Evolutionary conservation across 2,888 invertebrate genomes (phyloP).

Genomic region (Parasteatoda lunata): DNA sequence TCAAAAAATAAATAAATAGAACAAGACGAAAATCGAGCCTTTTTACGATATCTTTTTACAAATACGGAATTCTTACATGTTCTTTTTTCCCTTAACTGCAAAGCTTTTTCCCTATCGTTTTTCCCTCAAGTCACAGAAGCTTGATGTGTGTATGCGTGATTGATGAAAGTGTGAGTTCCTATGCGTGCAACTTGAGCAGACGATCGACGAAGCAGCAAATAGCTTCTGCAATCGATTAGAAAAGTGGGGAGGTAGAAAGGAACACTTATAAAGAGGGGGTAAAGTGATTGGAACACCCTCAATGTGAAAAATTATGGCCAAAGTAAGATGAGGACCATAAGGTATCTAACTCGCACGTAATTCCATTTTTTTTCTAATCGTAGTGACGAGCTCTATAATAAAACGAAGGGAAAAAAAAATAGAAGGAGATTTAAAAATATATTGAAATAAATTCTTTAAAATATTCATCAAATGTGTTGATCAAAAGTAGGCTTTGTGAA

Average conservation of each 20-base stretch:
- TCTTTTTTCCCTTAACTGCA: neutral
- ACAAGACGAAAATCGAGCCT: neutral
- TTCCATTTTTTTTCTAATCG: too few relatives aligned
- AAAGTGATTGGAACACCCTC: too few relatives aligned
- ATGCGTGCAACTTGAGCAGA: neutral
- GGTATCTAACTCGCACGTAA: too few relatives aligned
- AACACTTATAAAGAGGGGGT: too few relatives aligned
- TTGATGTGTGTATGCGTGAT: slow-evolving; percentile 30
- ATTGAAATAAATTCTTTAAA: too few relatives aligned
- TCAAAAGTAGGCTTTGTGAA: too few relatives aligned
- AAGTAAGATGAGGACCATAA: too few relatives aligned
- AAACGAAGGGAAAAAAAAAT: too few relatives aligned
- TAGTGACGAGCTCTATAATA: too few relatives aligned
- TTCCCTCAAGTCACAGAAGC: slow-evolving; percentile 21
- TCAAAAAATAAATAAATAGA: neutral
- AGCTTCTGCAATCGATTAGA: slow-evolving; percentile 30
- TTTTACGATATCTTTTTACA: slow-evolving; percentile 41
- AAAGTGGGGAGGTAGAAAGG: neutral
- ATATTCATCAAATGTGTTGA: too few relatives aligned
- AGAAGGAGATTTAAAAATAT: too few relatives aligned
- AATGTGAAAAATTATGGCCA: too few relatives aligned
- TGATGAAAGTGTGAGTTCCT: slow-evolving; percentile 29
- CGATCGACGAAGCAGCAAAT: slow-evolving; percentile 28
- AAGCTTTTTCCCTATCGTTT: slow-evolving; percentile 18
- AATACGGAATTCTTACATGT: slow-evolving; percentile 35